These are phyloP conservation scores for Ochropleura plecta DNA, from an alignment of 2,888 invertebrate genomes.

Conservation along the genomic window DNA sequence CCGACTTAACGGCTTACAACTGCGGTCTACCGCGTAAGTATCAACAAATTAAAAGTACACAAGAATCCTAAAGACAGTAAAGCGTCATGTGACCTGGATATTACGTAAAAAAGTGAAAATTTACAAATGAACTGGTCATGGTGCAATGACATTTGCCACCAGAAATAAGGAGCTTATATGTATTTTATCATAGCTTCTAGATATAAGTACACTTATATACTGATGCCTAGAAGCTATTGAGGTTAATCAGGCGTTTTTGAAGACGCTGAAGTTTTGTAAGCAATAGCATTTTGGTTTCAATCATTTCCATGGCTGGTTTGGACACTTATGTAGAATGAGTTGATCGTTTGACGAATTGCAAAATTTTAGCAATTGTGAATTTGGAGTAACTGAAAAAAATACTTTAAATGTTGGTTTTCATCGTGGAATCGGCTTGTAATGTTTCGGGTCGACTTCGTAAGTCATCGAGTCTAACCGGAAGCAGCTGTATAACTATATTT, in stretches of 20 bases:
- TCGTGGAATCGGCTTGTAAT: background rate
- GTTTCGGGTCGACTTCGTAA: background rate
- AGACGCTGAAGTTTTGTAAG: no score
- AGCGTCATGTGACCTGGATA: slow-evolving; percentile 34
- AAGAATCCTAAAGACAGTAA: slow-evolving; percentile 23
- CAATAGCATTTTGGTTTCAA: background rate
- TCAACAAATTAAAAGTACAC: slow-evolving; percentile 53
- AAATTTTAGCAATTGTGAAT: background rate
- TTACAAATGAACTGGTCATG: slow-evolving; percentile 25
- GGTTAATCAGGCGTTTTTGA: no score
- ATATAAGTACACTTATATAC: no score
- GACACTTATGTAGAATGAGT: slow-evolving; percentile 1
- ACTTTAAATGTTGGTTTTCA: background rate
- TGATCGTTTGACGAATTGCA: background rate
- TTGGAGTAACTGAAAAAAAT: no score
- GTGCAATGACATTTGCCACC: slow-evolving; percentile 21
- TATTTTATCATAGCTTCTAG: background rate
- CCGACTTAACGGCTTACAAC: slow-evolving; percentile 70
- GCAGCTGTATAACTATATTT: no score
- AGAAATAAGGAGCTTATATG: slow-evolving; percentile 5
- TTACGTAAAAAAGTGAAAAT: slow-evolving; percentile 23
- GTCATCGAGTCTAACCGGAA: no score
- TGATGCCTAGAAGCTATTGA: no score
- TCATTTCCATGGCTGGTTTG: background rate
- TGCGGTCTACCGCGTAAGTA: slow-evolving; percentile 55